phyloP scores from a whole-genome alignment of 2,797 vertebrate species.

The Alauda arvensis region DNA sequence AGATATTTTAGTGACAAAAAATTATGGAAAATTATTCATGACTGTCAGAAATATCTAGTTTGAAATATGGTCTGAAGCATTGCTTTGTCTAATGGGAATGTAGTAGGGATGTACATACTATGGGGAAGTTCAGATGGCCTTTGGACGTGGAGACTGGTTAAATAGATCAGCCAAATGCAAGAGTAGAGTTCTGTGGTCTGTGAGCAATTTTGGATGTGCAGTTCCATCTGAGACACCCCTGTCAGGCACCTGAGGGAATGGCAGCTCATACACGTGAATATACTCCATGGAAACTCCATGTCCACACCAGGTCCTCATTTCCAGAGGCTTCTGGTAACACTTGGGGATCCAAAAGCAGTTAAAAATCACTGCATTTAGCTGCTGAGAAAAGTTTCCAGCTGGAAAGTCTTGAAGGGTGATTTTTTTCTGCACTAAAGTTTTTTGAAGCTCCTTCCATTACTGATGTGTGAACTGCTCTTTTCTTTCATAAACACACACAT shows the following conservation, averaged over 20 bases:
- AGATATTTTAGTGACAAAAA: neutral
- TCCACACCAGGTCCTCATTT: neutral
- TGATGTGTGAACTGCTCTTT: neutral
- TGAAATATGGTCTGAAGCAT: neutral
- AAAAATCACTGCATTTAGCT: neutral
- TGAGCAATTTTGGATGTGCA: neutral
- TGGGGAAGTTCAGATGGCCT: accelerated
- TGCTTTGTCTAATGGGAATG: neutral
- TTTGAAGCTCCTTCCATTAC: neutral
- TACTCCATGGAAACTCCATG: accelerated
- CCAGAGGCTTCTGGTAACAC: neutral
- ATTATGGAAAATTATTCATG: neutral
- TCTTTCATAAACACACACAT: neutral
- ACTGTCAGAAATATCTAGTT: neutral
- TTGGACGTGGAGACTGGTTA: neutral
- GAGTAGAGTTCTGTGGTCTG: neutral
- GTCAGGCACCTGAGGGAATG: neutral
- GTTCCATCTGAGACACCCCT: accelerated
- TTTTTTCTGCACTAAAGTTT: neutral
- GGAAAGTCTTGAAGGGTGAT: accelerated
- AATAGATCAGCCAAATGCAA: neutral
- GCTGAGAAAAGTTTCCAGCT: neutral
- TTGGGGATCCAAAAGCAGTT: neutral
- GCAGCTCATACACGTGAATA: neutral
- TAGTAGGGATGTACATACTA: neutral